Conservation (phyloP, 2,113 vertebrate species). For the Malurus elegans region DNA sequence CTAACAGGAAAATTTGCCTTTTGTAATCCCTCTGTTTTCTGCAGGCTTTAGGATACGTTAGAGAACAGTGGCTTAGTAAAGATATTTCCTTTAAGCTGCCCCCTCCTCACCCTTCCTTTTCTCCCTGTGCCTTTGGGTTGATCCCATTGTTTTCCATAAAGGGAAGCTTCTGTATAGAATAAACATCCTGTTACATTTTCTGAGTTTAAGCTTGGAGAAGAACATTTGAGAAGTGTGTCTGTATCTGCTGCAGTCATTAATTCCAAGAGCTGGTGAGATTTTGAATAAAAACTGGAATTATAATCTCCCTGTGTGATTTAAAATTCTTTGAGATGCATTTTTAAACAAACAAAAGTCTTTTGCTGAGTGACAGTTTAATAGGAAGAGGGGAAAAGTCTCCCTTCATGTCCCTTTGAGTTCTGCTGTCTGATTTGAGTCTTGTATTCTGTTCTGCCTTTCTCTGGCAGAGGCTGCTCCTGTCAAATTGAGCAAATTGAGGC, state of each 20-base stretch:
- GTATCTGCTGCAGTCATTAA: background rate
- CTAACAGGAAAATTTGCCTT: background rate
- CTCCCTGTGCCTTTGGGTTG: background rate
- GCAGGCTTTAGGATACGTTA: background rate
- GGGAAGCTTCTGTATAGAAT: background rate
- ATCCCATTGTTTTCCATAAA: background rate
- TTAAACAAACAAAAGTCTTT: background rate
- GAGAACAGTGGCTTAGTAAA: background rate
- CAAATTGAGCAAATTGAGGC: background rate
- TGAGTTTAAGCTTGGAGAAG: background rate
- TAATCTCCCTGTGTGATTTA: background rate
- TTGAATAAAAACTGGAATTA: background rate
- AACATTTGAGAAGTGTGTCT: background rate
- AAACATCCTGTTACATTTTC: background rate
- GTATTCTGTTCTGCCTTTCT: background rate
- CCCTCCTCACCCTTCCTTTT: background rate
- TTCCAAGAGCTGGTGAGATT: background rate
- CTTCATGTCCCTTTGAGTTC: background rate
- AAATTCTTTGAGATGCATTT: background rate
- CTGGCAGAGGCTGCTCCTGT: background rate
- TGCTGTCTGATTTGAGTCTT: background rate
- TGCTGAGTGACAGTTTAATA: background rate
- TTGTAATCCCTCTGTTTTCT: accelerated
- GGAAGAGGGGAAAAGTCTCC: background rate
- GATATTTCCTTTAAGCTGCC: background rate